A percentile compares a stretch with the other conserved stretches of the same genome.
Conservation (phyloP, 2,888 invertebrate species). For the Schrankia costaestrigalis region DNA sequence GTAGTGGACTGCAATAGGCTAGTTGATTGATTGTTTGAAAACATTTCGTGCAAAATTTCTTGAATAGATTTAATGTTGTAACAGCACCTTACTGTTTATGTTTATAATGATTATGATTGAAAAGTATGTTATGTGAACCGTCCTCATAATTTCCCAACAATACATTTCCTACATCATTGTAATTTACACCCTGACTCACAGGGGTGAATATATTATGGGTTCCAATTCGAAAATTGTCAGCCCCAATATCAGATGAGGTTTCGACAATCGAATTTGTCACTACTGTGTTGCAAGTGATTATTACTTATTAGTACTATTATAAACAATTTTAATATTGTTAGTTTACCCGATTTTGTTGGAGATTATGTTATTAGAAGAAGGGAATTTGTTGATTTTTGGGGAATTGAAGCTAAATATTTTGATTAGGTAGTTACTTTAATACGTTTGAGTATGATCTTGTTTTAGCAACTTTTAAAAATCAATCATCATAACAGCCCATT, state of each 20-base stretch:
- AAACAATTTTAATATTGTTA: conserved; percentile 34
- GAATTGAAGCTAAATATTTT: too few relatives aligned
- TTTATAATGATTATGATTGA: too few relatives aligned
- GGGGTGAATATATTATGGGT: conserved; percentile 74
- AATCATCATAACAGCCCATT: too few relatives aligned
- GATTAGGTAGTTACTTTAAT: too few relatives aligned
- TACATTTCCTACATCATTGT: conserved; percentile 4
- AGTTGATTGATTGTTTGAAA: too few relatives aligned
- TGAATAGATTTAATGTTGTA: too few relatives aligned
- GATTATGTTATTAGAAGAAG: too few relatives aligned
- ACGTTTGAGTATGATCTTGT: too few relatives aligned
- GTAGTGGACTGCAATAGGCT: too few relatives aligned
- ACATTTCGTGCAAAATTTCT: too few relatives aligned
- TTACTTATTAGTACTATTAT: conserved; percentile 68
- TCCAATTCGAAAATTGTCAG: conserved; percentile 76
- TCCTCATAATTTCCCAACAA: conserved; percentile 22
- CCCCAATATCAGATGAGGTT: conserved; percentile 63
- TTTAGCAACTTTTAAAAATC: too few relatives aligned
- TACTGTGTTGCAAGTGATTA: conserved; percentile 64
- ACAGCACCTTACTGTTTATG: too few relatives aligned
- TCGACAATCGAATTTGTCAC: conserved; percentile 63
- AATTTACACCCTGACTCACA: conserved; percentile 38
- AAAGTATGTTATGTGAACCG: conserved; percentile 10
- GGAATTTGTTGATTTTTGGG: background rate
- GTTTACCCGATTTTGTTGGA: conserved; percentile 17